Base-by-base conservation (phyloP, 2,888 invertebrate genomes). In the Caenorhabditis imperialis region DNA sequence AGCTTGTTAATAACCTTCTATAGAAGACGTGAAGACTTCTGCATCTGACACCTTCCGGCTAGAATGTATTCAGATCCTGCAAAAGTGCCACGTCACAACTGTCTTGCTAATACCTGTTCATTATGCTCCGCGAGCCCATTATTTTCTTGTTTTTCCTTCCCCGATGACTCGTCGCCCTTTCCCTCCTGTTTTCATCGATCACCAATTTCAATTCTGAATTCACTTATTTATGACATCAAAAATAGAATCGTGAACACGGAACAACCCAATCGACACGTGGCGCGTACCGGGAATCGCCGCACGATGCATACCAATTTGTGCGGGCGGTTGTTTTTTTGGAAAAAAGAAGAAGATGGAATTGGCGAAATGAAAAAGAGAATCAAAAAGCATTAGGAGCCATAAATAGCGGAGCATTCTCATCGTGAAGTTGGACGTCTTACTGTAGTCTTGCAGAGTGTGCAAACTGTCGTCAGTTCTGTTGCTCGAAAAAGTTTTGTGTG, bases 191-290 rank as follows among this genome's bases (percentile, higher is more conserved):
- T 37, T 16, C n/a, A n/a, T 16, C 37, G n/a, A 37, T 37, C 37
- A 16, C 40, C 8, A 4, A 20, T 20, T 12, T 12, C 3, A 6
- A 25, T 8, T 38, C 38, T 38, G 14, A 10, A 10, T 35, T 35
- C 12, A 7, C 35, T 35, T 62, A 62, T 62, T 62, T 62, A 62
- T 62, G 61, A 45, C 61, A 62, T 62, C 61, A 62, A 62, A 62
- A 62, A 62, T 62, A 62, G 61, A 51, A 22, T 44, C 42, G 18
- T 12, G 25, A 22, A n/a, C 18, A 23, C 25, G 16, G 40, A 14
- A 20, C 20, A 30, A 30, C 57, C 33, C n/a, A 40, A 47, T 20
- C 7, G 30, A 27, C 38, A 30, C 25, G 53, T 53, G 25, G n/a
- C 45, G 37, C 42, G 37, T 62, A 45, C 61, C n/a, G n/a, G 5